Conservation (phyloP, 2,113 vertebrate genomes). For the Bostrychus sinensis region DNA sequence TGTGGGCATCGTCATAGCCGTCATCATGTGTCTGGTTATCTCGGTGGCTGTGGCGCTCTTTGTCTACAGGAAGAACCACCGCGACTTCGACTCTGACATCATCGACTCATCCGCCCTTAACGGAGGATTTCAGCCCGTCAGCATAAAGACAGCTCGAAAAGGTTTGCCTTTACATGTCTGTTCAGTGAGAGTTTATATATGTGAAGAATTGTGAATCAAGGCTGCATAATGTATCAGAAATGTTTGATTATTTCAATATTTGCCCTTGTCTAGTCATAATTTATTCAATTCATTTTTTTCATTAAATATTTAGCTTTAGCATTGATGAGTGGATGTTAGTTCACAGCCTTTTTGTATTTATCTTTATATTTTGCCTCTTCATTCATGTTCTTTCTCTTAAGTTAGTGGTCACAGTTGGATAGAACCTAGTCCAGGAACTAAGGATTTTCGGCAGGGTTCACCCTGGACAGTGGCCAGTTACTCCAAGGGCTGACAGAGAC, state of each 20-base stretch:
- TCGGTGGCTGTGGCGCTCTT: constrained; percentile 89
- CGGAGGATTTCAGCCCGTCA: constrained; percentile 93
- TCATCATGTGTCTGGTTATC: constrained; percentile 94
- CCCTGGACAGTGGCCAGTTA: too few species aligned
- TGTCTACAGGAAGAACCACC: constrained; percentile 94
- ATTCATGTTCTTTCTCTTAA: too few species aligned
- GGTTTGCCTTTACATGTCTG: constrained; percentile 42
- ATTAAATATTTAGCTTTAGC: not conserved
- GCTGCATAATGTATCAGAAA: not conserved
- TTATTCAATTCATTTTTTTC: not conserved
- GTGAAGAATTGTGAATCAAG: constrained; percentile 4
- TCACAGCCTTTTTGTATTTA: not conserved
- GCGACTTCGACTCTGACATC: constrained; percentile 94
- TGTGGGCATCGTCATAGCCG: constrained; percentile 91
- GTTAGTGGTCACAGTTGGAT: too few species aligned
- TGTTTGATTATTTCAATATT: not conserved
- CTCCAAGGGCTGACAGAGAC: too few species aligned
- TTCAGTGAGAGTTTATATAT: not conserved
- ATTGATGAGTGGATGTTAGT: not conserved
- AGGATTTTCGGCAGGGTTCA: too few species aligned
- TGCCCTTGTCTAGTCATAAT: not conserved
- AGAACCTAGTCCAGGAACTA: too few species aligned
- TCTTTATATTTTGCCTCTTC: not conserved
- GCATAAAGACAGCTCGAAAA: constrained; percentile 89
- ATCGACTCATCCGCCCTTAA: constrained; percentile 92